phyloP scores from a whole-genome alignment of 1,140 invertebrate species.

The Bilobella aurantiaca region DNA sequence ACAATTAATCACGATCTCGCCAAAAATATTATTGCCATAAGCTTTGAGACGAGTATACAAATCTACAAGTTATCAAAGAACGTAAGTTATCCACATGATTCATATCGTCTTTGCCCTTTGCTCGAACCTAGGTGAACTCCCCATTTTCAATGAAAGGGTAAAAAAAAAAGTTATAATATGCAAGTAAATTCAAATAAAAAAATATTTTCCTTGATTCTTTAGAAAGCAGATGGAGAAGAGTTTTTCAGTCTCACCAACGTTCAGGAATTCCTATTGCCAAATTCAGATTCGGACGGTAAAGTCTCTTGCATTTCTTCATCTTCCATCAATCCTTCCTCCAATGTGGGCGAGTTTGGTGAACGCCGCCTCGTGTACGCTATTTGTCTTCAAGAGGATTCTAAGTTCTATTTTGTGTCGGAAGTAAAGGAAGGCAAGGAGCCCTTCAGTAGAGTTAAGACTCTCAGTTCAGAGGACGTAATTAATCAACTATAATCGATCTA shows the following conservation, averaged over 20 bases:
- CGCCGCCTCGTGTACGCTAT: neutral
- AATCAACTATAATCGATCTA: too few species aligned
- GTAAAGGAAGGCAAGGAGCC: neutral
- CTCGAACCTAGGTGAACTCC: neutral
- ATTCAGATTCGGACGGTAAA: neutral
- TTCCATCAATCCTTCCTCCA: neutral
- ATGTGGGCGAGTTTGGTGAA: neutral
- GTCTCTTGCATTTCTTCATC: conserved; percentile 1
- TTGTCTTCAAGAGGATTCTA: neutral
- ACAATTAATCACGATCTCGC: conserved; percentile 10
- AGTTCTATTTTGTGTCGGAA: neutral
- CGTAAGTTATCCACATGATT: neutral
- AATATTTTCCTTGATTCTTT: neutral
- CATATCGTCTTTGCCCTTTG: neutral
- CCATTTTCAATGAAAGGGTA: conserved; percentile 1
- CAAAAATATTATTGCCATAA: conserved; percentile 10
- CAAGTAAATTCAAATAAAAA: too few species aligned
- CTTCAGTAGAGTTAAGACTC: neutral
- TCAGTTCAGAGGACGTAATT: neutral
- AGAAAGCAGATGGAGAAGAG: neutral
- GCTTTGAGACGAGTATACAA: neutral
- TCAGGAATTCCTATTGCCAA: neutral
- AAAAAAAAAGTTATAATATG: too few species aligned
- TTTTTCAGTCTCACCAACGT: neutral
- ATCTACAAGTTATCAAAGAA: neutral